These are phyloP conservation scores for Rhinolophus ferrumequinum DNA, from an alignment of 2,113 vertebrate genomes.

Conservation along the genomic window DNA sequence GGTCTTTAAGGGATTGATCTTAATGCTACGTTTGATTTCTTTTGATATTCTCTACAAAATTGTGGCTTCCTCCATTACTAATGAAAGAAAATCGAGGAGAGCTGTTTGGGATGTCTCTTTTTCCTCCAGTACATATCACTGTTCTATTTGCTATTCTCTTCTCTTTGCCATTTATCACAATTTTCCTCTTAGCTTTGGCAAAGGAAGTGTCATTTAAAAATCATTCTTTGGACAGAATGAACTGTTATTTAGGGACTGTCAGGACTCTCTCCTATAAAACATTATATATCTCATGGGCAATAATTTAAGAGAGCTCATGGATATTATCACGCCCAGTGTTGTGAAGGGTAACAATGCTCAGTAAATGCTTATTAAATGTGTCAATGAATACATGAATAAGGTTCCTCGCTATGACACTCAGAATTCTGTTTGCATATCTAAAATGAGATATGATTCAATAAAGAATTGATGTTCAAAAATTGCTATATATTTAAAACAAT, in stretches of 20 bases:
- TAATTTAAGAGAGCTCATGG: neutral
- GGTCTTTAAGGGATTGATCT: constrained; percentile 24
- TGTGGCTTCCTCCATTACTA: neutral
- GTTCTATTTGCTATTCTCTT: neutral
- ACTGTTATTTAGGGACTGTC: neutral
- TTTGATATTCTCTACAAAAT: constrained; percentile 34
- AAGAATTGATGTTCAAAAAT: neutral
- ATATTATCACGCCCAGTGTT: neutral
- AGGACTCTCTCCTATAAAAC: neutral
- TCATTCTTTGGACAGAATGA: constrained; percentile 40
- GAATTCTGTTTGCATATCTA: constrained; percentile 3
- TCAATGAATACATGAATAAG: neutral
- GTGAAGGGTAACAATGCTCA: neutral
- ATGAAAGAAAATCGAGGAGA: constrained; percentile 11
- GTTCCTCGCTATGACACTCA: neutral
- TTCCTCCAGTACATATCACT: neutral
- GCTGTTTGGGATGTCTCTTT: neutral
- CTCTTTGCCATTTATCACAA: constrained; percentile 31
- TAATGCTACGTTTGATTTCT: constrained; percentile 31
- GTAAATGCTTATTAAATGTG: constrained; percentile 19
- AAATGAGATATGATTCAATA: constrained; percentile 35
- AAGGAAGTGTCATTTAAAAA: constrained; percentile 13
- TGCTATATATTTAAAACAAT: neutral
- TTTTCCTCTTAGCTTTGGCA: constrained; percentile 39
- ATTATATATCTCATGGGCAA: neutral